Base-by-base conservation (phyloP, 2,888 invertebrate genomes). In the Brachynemurus nebulosus region DNA sequence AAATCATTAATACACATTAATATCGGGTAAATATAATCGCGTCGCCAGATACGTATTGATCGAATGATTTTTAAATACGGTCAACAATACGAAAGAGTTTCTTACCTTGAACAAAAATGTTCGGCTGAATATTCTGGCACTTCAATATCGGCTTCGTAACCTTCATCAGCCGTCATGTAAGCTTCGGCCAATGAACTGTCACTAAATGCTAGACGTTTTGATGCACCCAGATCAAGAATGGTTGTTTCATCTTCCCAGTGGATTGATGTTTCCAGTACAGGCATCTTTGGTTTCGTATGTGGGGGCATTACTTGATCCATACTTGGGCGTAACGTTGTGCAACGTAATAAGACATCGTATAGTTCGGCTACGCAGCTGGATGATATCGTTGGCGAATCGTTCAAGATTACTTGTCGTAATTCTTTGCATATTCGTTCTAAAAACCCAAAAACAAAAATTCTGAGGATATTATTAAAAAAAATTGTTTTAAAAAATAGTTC, bases 121-220 rank as follows among this genome's bases (percentile, higher is more conserved):
- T 14, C 30, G 3, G n/a, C 12, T 16, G 25, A 34, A 17, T 21
- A 25, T 34, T 33, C 34, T 12, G 42, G 42, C 12, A 73, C 57
- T 57, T 78, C 78, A 8, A 76, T 68, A 53, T 78, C 78, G 4
- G 76, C 78, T 63, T 78, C 61, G 34, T 52, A 57, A 1, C 78
- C 78, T 53, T 76, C 76, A 53, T 76, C 77, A 2, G 72, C 71
- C 25, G 64, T 64, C 8, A 66, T 57, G 40, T 68, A 64, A 14
- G 63, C 59, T 51, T 70, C 69, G 57, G 44, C 44, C 48, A 46
- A 27, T 2, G 49, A 50, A 47, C 48, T 48, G 18, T 49, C 45
- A 19, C 45, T 47, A 19, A 48, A 44, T 4, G 30, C 44, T 14
- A 44, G 19, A 4, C 44, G 27, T 12, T 30, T 6, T n/a, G 38